Percentiles rank a stretch among this genome's conserved stretches.
phyloP scores from a whole-genome alignment of 2,888 invertebrate species.

The Melipona bicolor region DNA sequence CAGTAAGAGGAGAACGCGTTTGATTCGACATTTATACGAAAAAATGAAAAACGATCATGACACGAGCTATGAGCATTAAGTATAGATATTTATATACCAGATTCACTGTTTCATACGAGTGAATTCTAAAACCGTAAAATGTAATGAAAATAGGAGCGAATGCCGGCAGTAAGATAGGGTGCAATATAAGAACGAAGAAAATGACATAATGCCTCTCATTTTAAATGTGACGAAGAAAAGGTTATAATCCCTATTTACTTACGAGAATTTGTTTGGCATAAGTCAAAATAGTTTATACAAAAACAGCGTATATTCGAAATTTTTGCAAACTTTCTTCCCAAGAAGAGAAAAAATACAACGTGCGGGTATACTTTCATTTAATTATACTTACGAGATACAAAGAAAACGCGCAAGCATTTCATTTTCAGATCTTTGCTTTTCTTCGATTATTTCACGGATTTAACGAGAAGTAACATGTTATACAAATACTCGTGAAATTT shows the following conservation, averaged over 20 bases:
- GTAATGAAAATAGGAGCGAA: not conserved
- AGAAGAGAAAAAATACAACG: not conserved
- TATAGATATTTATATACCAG: not conserved
- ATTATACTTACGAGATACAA: not conserved
- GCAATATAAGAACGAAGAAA: not conserved
- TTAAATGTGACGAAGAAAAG: no score
- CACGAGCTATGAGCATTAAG: not conserved
- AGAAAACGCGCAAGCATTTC: not conserved
- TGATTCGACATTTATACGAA: not conserved
- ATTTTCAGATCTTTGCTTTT: not conserved
- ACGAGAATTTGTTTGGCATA: not conserved
- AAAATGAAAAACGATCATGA: not conserved
- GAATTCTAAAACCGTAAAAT: not conserved
- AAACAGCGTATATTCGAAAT: no score
- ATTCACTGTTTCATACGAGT: not conserved
- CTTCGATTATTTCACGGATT: no score
- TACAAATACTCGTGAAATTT: not conserved
- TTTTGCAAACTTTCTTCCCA: not conserved
- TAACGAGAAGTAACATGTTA: not conserved
- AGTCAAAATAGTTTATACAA: not conserved
- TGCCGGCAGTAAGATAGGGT: not conserved
- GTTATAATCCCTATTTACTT: not conserved
- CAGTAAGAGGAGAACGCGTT: slow-evolving; percentile 18
- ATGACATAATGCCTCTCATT: not conserved
- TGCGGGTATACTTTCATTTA: not conserved